phyloP scores from a whole-genome alignment of 2,888 invertebrate species.

The Coelogynopora nodosa region DNA sequence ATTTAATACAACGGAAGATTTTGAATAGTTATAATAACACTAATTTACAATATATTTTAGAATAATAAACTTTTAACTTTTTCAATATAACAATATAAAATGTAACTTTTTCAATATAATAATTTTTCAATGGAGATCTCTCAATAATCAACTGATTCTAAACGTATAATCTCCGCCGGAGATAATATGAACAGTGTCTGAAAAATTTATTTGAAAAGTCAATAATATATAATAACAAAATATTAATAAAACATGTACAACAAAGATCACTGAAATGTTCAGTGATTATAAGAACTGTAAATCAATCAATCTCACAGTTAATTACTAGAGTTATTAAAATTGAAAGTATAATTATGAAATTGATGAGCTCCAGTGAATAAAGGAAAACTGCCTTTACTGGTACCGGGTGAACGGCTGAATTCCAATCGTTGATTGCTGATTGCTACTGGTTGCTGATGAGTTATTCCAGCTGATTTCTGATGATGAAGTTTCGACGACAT shows the following conservation, averaged over 20 bases:
- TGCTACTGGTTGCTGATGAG: background rate
- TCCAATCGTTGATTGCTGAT: background rate
- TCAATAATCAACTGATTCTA: background rate
- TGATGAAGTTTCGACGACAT: background rate
- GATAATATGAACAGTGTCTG: background rate
- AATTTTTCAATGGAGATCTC: background rate
- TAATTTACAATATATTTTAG: no score
- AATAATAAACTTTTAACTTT: no score
- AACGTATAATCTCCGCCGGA: background rate
- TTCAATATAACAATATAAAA: no score
- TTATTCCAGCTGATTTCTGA: background rate
- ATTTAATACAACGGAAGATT: no score
- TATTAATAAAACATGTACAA: background rate
- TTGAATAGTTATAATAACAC: no score
- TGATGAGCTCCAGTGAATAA: background rate
- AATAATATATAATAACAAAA: background rate
- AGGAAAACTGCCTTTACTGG: background rate
- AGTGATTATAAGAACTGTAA: background rate
- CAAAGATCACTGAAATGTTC: background rate
- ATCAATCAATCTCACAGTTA: background rate
- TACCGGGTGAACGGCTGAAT: background rate
- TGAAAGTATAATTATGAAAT: background rate
- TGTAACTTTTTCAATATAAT: no score
- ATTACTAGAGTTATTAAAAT: background rate
- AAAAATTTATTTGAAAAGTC: background rate